These are phyloP conservation scores for Burhinus oedicnemus DNA, from an alignment of 2,113 vertebrate species.

Conservation along the genomic window DNA sequence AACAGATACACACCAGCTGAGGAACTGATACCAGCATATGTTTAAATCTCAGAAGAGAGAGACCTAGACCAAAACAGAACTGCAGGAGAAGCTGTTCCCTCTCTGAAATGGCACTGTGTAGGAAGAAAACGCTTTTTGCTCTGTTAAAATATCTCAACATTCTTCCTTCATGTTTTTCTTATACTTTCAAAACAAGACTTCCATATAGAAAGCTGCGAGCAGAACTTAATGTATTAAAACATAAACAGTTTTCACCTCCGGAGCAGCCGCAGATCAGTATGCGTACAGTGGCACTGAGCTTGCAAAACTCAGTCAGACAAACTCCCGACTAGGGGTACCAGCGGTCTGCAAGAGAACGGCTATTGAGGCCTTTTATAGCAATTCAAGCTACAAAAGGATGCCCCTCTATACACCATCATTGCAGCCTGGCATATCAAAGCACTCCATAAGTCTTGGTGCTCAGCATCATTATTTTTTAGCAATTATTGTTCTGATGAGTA, in stretches of 20 bases:
- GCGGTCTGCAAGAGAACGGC: not conserved
- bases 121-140: conserved; percentile 50
- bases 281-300: not conserved
- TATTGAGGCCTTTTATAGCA: not conserved
- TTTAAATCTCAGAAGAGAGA: conserved; percentile 57
- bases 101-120: conserved; percentile 38
- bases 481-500: conserved; percentile 32
- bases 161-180: conserved; percentile 1
- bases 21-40: conserved; percentile 19
- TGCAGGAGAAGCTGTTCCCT: conserved; percentile 3
- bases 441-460: not conserved
- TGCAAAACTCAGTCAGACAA: not conserved
- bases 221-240: conserved; percentile 9
- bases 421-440: conserved; percentile 7
- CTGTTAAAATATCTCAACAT: conserved; percentile 33
- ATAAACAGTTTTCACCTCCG: not conserved
- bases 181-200: conserved; percentile 15
- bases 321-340: accelerated
- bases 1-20: conserved; percentile 40
- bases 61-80: conserved; percentile 59
- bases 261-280: not conserved
- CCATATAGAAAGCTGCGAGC: not conserved
- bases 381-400: conserved; percentile 5
- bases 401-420: not conserved
- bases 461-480: conserved; percentile 7